Evolutionary conservation across 2,888 invertebrate species (phyloP).

Genomic region (Drosophila setosimentum): DNA sequence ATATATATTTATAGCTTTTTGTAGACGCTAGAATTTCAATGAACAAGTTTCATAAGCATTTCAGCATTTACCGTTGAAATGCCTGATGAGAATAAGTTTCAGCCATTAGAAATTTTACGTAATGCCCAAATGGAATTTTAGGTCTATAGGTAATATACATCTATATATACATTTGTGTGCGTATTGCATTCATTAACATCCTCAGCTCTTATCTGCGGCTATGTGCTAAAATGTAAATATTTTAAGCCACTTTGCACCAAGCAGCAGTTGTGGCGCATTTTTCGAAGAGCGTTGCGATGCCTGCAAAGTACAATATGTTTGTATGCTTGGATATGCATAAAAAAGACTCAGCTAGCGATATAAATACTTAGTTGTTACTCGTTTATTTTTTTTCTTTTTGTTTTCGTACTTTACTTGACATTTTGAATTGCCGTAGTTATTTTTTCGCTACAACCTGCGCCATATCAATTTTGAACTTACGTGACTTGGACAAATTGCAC

Average conservation of each 20-base stretch:
- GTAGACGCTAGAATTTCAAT: conserved; percentile 68
- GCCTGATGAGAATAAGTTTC: conserved; percentile 34
- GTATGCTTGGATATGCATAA: conserved; percentile 29
- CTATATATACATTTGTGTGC: not conserved
- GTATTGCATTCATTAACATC: conserved; percentile 39
- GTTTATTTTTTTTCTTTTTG: conserved; percentile 5
- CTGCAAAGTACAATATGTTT: conserved; percentile 22
- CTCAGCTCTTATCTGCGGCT: conserved; percentile 60
- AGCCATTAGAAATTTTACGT: conserved; percentile 37
- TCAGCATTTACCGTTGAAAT: conserved; percentile 29
- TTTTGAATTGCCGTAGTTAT: conserved; percentile 31
- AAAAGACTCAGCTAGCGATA: conserved; percentile 37
- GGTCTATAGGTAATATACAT: conserved; percentile 7
- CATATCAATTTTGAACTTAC: conserved; percentile 74
- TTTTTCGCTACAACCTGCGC: conserved; percentile 37
- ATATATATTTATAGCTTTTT: conserved; percentile 4
- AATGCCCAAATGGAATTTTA: conserved; percentile 32
- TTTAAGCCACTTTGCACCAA: conserved; percentile 16
- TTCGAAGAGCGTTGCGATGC: conserved; percentile 14
- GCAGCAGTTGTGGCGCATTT: not conserved
- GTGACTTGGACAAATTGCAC: conserved; percentile 72
- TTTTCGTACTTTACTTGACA: conserved; percentile 18
- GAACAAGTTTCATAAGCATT: conserved; percentile 46
- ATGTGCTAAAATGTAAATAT: conserved; percentile 67
- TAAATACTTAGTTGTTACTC: conserved; percentile 40